These are phyloP conservation scores for Acanthosepion esculentum DNA, from an alignment of 2,888 invertebrate species.

Conservation along the genomic window DNA sequence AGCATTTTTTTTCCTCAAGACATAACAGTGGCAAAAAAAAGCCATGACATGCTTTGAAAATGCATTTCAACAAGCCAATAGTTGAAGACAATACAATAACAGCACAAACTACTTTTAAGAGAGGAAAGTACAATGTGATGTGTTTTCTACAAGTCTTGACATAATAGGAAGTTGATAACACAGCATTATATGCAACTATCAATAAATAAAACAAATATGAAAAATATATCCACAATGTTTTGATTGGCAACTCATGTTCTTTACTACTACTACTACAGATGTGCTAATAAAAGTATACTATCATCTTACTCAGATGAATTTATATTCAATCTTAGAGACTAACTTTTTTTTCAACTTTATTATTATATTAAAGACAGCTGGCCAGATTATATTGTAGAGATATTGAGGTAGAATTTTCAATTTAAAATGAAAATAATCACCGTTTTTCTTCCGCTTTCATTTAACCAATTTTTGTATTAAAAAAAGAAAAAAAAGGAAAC, in stretches of 20 bases:
- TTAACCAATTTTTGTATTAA: too few relatives aligned
- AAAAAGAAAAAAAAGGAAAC: too few relatives aligned
- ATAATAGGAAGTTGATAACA: slow-evolving; percentile 33
- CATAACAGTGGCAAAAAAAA: slow-evolving; percentile 7
- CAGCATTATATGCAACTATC: background rate
- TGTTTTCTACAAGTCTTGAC: slow-evolving; percentile 8
- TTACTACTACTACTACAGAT: too few relatives aligned
- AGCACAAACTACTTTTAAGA: background rate
- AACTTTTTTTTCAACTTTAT: too few relatives aligned
- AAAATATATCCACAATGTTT: background rate
- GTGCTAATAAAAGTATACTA: too few relatives aligned
- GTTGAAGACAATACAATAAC: background rate
- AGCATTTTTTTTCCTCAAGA: background rate
- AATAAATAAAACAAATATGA: background rate
- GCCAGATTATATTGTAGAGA: too few relatives aligned
- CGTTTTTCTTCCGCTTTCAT: too few relatives aligned
- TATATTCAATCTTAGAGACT: too few relatives aligned
- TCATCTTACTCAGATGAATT: too few relatives aligned
- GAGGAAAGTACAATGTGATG: background rate
- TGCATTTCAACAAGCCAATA: slow-evolving; percentile 33
- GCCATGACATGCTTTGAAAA: slow-evolving; percentile 5
- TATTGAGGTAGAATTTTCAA: too few relatives aligned
- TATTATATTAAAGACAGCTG: too few relatives aligned
- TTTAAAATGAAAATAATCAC: too few relatives aligned
- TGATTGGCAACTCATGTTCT: background rate